Percentiles rank a stretch among this genome's conserved stretches.
Evolutionary conservation across 2,113 vertebrate species (phyloP).

Genomic region (Aptenodytes forsteri): DNA sequence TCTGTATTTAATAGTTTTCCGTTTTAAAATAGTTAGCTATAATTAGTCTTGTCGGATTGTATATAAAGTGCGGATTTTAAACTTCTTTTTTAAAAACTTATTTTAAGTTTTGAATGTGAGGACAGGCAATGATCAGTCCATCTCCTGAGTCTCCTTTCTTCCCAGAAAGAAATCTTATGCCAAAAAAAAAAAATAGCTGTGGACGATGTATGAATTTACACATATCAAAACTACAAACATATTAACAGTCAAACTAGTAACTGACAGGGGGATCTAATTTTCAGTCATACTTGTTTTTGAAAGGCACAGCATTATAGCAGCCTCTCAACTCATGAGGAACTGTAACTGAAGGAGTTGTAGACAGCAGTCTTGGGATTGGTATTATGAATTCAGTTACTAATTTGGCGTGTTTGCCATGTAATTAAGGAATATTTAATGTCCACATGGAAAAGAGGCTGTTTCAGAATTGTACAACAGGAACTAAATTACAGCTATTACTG

Average conservation of each 20-base stretch:
- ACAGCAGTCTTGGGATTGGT: not conserved
- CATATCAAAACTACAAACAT: not conserved
- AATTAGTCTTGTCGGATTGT: accelerated
- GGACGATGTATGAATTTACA: not conserved
- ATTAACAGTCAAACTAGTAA: not conserved
- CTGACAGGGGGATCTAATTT: not conserved
- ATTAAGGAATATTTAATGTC: conserved; percentile 42
- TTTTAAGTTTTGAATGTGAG: accelerated
- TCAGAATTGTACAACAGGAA: not conserved
- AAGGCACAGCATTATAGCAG: not conserved
- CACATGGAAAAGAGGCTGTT: not conserved
- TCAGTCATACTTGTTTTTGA: not conserved
- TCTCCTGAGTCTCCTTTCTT: not conserved
- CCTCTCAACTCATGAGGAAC: not conserved
- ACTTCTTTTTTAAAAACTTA: not conserved
- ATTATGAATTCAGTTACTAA: not conserved
- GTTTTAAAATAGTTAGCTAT: not conserved
- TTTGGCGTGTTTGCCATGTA: conserved; percentile 21
- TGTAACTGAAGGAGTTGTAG: not conserved
- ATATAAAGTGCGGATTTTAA: not conserved
- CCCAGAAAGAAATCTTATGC: not conserved
- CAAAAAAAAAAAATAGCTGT: not conserved
- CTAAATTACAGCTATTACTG: conserved; percentile 20
- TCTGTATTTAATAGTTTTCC: not conserved
- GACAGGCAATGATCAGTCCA: not conserved